Evolutionary conservation across 2,113 vertebrate species (phyloP), one percentile per base, ranked within the genome.

Genomic region (Orthochromis malagaraziensis): DNA sequence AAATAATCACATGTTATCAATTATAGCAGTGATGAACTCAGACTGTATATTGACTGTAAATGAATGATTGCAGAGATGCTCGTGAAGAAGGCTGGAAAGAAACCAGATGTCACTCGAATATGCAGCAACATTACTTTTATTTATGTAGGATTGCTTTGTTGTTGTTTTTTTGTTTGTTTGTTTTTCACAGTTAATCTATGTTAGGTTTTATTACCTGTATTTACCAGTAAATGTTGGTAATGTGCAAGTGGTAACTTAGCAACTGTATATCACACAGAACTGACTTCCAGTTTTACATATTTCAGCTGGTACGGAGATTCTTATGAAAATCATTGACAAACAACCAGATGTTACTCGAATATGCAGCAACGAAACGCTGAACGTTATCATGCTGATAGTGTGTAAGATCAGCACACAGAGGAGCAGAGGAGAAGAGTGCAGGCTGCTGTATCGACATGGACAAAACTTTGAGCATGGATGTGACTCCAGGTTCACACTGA

Each of bases 131-230:
- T 14, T 40, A 5, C 33, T 68, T 8, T 68, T 40, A 42, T 10
- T 26, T 26, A 26, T 26, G 14, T 45, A 45, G 21, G 8, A 73
- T 45, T 0, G 0, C 0, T 42, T 42, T 42, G 3, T 4, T 45
- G 7, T 24, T 42, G n/a, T 40, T 70, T 26, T 73, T 24, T 70
- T 38, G 8, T 31, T 8, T 19, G 4, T 51, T 19, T 51, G 4
- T 19, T 1, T 8, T 35, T 35, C 0, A 16, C 5, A 16, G 65
- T 73, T 68, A 40, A 68, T 21, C 1, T 16, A 0, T 40, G 2
- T 68, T 8, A 3, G 19, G 5, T 70, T 24, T 24, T 14, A 65
- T 21, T 2, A 8, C 19, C 6, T 65, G 0, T 21, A 65, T 65
- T 65, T 65, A n/a, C 2, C 31, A 35, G 2, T 65, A 65, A 65